phyloP scores from a whole-genome alignment of 2,888 invertebrate genomes.

The Erebia epiphron region DNA sequence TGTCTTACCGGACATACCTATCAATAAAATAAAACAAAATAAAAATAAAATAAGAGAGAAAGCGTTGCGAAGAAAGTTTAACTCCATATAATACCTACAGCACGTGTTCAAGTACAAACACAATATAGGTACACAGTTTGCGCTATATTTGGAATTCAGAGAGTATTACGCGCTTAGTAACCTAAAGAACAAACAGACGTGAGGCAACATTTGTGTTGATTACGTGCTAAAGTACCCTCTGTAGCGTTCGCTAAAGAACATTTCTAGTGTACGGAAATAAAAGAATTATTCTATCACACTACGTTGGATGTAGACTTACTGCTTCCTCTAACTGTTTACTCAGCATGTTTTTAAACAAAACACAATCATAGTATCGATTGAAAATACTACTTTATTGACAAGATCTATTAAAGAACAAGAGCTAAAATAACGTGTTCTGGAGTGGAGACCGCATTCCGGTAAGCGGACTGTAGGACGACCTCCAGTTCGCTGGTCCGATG shows the following conservation, averaged over 20 bases:
- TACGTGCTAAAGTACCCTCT: slow-evolving; percentile 23
- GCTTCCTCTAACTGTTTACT: background rate
- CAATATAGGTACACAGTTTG: slow-evolving; percentile 13
- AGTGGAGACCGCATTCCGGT: no score
- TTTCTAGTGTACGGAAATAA: slow-evolving; percentile 7
- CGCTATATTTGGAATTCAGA: slow-evolving; percentile 22
- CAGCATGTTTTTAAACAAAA: background rate
- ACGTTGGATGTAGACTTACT: background rate
- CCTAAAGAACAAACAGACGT: slow-evolving; percentile 23
- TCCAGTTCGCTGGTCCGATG: no score
- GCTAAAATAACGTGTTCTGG: no score
- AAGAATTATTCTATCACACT: background rate
- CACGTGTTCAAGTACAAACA: slow-evolving; percentile 8
- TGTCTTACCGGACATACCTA: no score
- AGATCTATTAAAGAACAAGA: no score
- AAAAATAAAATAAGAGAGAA: no score
- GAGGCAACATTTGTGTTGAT: slow-evolving; percentile 24
- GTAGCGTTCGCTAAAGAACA: slow-evolving; percentile 10
- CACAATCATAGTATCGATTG: background rate
- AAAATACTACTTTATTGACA: background rate
- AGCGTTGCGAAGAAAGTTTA: background rate
- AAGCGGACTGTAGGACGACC: no score
- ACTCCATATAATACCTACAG: background rate
- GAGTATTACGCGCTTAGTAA: slow-evolving; percentile 18
- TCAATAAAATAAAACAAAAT: no score